Conservation (phyloP, 2,888 invertebrate species). For the Idaea straminata region DNA sequence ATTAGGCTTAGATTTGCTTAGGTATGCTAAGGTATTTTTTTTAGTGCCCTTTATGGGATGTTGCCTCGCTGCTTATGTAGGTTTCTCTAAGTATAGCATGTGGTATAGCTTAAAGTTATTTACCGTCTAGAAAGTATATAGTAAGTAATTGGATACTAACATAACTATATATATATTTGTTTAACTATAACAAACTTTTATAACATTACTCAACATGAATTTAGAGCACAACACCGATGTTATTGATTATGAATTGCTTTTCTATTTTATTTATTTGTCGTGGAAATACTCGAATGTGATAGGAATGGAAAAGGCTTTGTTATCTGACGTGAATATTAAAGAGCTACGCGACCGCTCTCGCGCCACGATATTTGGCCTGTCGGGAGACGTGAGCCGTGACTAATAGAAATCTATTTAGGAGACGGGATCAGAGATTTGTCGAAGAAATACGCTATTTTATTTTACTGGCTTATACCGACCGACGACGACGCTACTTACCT, state of each 20-base stretch:
- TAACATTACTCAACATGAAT: not conserved
- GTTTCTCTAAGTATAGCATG: no score
- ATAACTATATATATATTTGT: no score
- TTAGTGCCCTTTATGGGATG: no score
- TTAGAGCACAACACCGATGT: not conserved
- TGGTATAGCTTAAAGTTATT: no score
- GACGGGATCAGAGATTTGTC: constrained; percentile 22
- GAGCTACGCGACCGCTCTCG: constrained; percentile 9
- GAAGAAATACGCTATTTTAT: constrained; percentile 17
- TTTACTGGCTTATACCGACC: not conserved
- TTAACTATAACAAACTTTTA: not conserved
- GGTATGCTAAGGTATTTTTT: no score
- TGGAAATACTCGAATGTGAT: constrained; percentile 12
- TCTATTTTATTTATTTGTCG: constrained; percentile 1
- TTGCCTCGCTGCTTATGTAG: no score
- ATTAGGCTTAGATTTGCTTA: no score
- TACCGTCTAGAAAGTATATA: no score
- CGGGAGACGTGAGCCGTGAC: constrained; percentile 21
- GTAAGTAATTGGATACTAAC: no score
- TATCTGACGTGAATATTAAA: constrained; percentile 28
- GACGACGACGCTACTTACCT: not conserved
- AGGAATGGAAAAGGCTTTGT: constrained; percentile 24
- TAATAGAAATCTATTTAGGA: constrained; percentile 30
- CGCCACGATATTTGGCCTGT: constrained; percentile 15
- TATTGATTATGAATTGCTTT: not conserved